Base-by-base conservation (phyloP, 2,797 vertebrate species). In the Phalloptychus januarius region DNA sequence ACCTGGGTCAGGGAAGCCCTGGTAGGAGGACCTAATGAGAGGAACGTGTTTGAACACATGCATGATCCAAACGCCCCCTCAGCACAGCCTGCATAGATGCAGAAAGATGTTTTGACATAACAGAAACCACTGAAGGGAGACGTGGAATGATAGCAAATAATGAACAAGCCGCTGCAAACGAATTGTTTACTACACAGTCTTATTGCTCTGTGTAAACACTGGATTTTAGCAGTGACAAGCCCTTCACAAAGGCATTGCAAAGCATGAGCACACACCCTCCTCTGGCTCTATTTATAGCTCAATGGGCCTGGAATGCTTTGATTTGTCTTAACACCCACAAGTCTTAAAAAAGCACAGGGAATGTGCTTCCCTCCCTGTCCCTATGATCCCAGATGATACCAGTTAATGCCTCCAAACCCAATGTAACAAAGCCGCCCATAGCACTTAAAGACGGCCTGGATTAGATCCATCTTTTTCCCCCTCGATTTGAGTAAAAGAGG, bases 261-360 rank as follows among this genome's bases (percentile, higher is more conserved):
- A 86, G 85, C 89, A 76, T 79, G 89, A 88, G 85, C 83, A 86
- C 87, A 94, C 94, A 88, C 95, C 89, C 93, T 92, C 67, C 74
- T 82, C 72, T 50, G 61, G 76, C 20, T 50, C 93, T 95, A 95
- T 95, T 94, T 94, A 87, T 96, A 95, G 84, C 83, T 76, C n/a
- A 25, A 83, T 25, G 63, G 46, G 89, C 58, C 83, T 78, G 86
- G 89, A 90, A 89, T 80, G 91, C 92, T 93, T 95, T 93, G 90
- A 94, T 91, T 94, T 80, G 82, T 91, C 75, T 91, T 82, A 42
- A 81, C 80, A 86, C 88, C 86, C 87, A 77, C 70, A 78, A 75
- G 79, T 81, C 79, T 90, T 90, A 81, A 89, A 88, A 85, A 83
- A 83, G 82, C 13, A 78, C 85, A 61, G 82, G 85, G 81, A 77